These are phyloP conservation scores for Meghimatium bilineatum DNA, from an alignment of 2,888 invertebrate genomes.

Conservation along the genomic window DNA sequence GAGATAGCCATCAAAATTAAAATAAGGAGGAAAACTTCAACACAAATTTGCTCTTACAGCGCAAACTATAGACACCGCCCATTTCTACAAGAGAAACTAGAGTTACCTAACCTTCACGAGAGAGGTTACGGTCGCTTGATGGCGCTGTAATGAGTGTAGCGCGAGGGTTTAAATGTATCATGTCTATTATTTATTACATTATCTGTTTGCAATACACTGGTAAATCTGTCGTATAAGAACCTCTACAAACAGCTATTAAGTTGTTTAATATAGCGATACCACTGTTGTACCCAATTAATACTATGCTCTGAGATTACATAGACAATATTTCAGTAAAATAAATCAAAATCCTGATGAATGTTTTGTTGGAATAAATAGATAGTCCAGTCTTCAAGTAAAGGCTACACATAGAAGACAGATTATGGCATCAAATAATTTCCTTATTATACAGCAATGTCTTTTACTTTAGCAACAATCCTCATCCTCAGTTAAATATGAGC, in stretches of 20 bases:
- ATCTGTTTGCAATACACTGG: background rate
- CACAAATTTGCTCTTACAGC: conserved; percentile 17
- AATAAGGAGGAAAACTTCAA: background rate
- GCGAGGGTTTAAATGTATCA: conserved; percentile 60
- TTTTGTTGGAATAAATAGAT: background rate
- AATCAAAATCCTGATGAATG: background rate
- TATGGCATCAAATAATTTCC: background rate
- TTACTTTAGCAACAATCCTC: background rate
- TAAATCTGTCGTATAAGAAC: background rate
- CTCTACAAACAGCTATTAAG: background rate
- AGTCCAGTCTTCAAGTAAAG: background rate
- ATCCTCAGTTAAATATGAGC: background rate
- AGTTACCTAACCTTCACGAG: conserved; percentile 69
- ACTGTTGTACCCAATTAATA: background rate
- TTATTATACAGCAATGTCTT: background rate
- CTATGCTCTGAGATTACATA: background rate
- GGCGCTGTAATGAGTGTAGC: conserved; percentile 67
- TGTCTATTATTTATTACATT: background rate
- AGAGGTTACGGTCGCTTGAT: conserved; percentile 67
- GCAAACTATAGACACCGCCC: conserved; percentile 49
- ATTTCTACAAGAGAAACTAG: conserved; percentile 55
- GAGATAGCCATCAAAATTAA: conserved; percentile 27
- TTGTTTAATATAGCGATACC: background rate
- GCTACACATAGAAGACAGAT: background rate
- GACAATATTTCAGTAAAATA: background rate